Percentiles rank a stretch among this genome's conserved stretches.
phyloP scores from a whole-genome alignment of 2,797 vertebrate genomes.

The Falco columbarius region DNA sequence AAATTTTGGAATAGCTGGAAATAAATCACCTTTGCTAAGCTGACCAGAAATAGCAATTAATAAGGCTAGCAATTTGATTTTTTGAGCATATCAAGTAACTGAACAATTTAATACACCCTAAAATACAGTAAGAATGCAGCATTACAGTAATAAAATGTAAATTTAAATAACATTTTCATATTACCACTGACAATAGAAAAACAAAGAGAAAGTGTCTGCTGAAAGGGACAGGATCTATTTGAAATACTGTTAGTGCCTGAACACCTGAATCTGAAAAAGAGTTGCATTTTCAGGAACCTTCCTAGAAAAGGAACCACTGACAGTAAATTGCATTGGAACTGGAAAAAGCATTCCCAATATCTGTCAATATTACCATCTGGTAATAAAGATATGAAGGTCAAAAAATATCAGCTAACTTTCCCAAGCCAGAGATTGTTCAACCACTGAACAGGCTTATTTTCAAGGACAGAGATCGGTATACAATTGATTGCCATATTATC shows the following conservation, averaged over 20 bases:
- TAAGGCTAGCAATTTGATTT: not conserved
- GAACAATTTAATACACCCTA: not conserved
- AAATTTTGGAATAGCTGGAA: not conserved
- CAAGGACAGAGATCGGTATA: not conserved
- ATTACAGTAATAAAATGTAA: not conserved
- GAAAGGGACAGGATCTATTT: not conserved
- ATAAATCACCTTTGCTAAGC: not conserved
- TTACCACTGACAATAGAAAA: not conserved
- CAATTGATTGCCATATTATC: slow-evolving; percentile 1
- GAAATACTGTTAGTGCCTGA: not conserved
- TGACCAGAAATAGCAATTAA: not conserved
- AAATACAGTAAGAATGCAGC: not conserved
- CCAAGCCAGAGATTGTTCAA: not conserved
- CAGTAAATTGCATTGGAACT: not conserved
- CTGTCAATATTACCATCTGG: not conserved
- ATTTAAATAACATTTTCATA: not conserved
- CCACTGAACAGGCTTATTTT: not conserved
- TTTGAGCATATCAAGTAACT: not conserved
- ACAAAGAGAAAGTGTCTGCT: not conserved
- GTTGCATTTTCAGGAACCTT: not conserved
- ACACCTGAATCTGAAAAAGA: not conserved
- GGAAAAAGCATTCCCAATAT: not conserved
- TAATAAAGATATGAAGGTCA: not conserved
- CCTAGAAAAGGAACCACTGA: not conserved
- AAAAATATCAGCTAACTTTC: not conserved